Conservation (phyloP, 1,140 invertebrate genomes). For the Scaptomyza montana region DNA sequence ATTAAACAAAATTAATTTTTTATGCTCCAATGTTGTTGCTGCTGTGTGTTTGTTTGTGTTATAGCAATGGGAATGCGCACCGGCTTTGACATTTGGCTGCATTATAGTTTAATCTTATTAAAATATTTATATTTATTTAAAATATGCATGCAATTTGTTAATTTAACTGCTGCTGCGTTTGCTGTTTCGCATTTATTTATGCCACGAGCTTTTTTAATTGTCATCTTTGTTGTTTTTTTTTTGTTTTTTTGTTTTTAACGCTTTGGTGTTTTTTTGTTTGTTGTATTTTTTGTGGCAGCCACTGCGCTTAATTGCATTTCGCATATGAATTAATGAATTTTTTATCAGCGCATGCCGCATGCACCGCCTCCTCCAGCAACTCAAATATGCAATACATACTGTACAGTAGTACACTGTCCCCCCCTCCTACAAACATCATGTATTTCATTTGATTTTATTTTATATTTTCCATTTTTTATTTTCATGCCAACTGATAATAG, state of each 20-base stretch:
- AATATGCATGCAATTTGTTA: slow-evolving; percentile 83
- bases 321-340: slow-evolving; percentile 82
- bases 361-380: slow-evolving; percentile 5
- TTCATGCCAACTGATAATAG: slow-evolving; percentile 73
- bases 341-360: slow-evolving; percentile 68
- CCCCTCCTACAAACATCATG: slow-evolving; percentile 55
- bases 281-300: slow-evolving; percentile 61
- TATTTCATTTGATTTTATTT: slow-evolving; percentile 60
- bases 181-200: slow-evolving; percentile 65
- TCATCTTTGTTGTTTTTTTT: slow-evolving; percentile 38
- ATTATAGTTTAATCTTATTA: slow-evolving; percentile 83
- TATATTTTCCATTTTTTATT: slow-evolving; percentile 36
- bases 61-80: slow-evolving; percentile 46
- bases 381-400: slow-evolving; percentile 64
- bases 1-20: slow-evolving; percentile 67
- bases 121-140: slow-evolving; percentile 82
- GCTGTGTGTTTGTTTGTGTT: slow-evolving; percentile 1
- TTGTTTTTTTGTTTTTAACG: slow-evolving; percentile 1
- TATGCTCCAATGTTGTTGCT: slow-evolving; percentile 3
- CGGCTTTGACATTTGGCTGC: slow-evolving; percentile 78
- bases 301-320: slow-evolving; percentile 82
- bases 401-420: not conserved
- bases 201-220: slow-evolving; percentile 48
- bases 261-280: slow-evolving; percentile 51
- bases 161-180: slow-evolving; percentile 76